Evolutionary conservation across 2,113 vertebrate genomes (phyloP).

Genomic region (Solenodon paradoxus): DNA sequence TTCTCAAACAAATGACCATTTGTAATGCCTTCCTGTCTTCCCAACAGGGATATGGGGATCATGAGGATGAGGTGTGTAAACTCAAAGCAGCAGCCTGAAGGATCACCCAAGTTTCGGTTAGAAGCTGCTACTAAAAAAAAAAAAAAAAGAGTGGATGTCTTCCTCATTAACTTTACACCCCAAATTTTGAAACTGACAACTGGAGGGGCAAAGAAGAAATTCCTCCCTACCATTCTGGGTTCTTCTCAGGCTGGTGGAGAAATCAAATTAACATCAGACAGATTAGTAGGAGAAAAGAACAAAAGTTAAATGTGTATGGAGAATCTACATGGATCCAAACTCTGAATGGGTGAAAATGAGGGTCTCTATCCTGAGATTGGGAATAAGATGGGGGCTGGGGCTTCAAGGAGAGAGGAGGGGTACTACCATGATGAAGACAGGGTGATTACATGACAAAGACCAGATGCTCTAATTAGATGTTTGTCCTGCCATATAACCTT

Average conservation of each 20-base stretch:
- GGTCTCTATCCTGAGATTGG: not conserved
- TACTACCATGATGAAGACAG: too few relatives aligned
- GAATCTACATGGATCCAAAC: not conserved
- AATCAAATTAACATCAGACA: not conserved
- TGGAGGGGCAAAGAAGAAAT: too few relatives aligned
- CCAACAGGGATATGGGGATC: not conserved
- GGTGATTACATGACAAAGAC: too few relatives aligned
- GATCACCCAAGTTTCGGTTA: not conserved
- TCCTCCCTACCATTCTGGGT: too few relatives aligned
- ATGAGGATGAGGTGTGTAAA: fast-evolving
- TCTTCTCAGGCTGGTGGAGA: too few relatives aligned
- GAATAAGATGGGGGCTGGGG: not conserved
- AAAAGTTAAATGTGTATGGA: not conserved
- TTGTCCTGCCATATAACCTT: not conserved
- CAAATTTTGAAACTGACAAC: not conserved
- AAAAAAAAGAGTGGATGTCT: not conserved
- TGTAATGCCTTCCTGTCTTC: not conserved
- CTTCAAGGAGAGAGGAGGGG: too few relatives aligned
- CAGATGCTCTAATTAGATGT: too few relatives aligned
- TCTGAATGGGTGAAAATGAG: not conserved
- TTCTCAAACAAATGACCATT: not conserved
- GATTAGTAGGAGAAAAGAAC: not conserved
- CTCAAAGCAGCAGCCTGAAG: not conserved
- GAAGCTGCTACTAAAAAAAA: not conserved
- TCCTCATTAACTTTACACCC: not conserved